A percentile compares a stretch with the other conserved stretches of the same genome.
Evolutionary conservation across 2,113 vertebrate genomes (phyloP).

Genomic region (Nesoenas mayeri): DNA sequence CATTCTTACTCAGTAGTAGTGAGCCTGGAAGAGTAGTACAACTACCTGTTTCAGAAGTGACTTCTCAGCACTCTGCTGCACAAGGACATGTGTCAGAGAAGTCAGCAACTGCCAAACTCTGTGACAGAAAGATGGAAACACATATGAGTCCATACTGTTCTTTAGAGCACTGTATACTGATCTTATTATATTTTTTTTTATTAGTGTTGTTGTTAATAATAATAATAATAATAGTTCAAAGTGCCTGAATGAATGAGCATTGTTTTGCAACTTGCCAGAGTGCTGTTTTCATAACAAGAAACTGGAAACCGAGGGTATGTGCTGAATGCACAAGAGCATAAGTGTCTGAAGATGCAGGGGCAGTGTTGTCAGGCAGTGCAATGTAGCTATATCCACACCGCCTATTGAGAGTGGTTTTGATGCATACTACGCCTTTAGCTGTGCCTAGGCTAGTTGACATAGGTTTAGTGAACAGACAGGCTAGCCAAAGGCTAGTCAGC

Average conservation of each 20-base stretch:
- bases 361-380: not conserved
- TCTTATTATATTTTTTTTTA: not conserved
- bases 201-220: not conserved
- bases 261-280: not conserved
- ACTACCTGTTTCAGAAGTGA: not conserved
- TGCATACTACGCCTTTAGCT: not conserved
- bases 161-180: not conserved
- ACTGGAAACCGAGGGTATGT: fast-evolving
- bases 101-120: not conserved
- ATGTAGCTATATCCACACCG: not conserved
- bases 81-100: not conserved
- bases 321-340: not conserved
- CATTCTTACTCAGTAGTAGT: not conserved
- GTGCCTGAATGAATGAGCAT: not conserved
- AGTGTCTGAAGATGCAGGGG: not conserved
- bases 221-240: not conserved
- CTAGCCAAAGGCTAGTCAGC: not conserved
- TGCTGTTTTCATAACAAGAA: not conserved
- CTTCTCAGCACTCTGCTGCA: not conserved
- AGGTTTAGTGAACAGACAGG: not conserved
- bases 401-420: not conserved
- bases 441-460: not conserved
- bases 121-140: not conserved
- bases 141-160: not conserved
- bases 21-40: not conserved